phyloP scores from a whole-genome alignment of 37 sponge, comb jelly and placozoan species.

The Geodia barretti region DNA sequence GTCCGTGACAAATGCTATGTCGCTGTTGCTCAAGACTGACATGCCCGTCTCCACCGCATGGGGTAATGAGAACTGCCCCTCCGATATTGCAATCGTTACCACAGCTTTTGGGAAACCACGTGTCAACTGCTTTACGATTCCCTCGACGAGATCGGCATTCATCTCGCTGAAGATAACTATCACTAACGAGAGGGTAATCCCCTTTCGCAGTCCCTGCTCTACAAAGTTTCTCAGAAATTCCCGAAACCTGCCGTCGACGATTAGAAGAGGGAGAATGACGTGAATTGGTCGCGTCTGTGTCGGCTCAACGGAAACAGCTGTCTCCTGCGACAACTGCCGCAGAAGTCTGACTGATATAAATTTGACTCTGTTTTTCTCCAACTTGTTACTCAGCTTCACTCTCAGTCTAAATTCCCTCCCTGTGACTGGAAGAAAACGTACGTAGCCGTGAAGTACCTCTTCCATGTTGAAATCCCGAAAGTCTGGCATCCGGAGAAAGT shows the following conservation, averaged over 20 bases:
- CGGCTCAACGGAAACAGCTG: slow-evolving; percentile 9
- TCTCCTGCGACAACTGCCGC: neutral
- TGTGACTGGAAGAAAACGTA: slow-evolving; percentile 18
- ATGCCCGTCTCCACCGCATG: slow-evolving; percentile 33
- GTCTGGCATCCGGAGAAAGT: neutral
- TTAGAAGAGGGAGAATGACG: slow-evolving; percentile 18
- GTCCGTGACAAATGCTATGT: slow-evolving; percentile 48
- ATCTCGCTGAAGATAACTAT: slow-evolving; percentile 38
- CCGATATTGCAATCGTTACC: slow-evolving; percentile 1
- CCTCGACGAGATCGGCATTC: slow-evolving; percentile 2
- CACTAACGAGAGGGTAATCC: slow-evolving; percentile 34
- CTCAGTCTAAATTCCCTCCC: slow-evolving; percentile 32
- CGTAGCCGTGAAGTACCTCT: slow-evolving; percentile 30
- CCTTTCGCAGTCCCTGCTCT: slow-evolving; percentile 2
- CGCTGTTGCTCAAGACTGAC: slow-evolving; percentile 4
- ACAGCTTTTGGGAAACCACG: neutral
- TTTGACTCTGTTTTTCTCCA: neutral
- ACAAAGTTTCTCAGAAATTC: slow-evolving; percentile 15
- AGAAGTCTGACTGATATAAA: neutral
- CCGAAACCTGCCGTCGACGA: neutral
- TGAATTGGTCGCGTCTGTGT: neutral
- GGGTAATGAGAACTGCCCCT: slow-evolving; percentile 16
- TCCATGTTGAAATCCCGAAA: neutral
- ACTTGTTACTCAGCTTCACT: slow-evolving; percentile 8
- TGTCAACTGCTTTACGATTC: neutral